Evolutionary conservation across 2,113 vertebrate species (phyloP), one percentile per base, ranked within the genome.

Genomic region (Ammodramus savannarum): DNA sequence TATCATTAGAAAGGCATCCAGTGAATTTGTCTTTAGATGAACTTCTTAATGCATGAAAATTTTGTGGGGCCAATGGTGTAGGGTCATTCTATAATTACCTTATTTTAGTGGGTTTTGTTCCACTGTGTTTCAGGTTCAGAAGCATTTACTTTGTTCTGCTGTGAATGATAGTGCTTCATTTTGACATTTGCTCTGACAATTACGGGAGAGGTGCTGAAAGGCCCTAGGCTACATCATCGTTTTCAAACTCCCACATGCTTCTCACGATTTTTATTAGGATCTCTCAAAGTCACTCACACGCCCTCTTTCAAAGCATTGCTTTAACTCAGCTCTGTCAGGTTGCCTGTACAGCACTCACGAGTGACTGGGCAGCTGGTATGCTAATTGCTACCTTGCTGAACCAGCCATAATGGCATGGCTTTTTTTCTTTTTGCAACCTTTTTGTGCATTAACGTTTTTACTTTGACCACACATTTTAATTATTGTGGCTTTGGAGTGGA

Each of bases 371-470:
- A 75, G 66, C 61, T 1, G 8, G 61, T 61, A 85, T 80, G 80
- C n/a, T 95, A 84, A 87, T 74, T 95, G 73, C 80, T 85, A 23
- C 77, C 62, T 92, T 74, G 17, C 81, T 79, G 87, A 72, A 38
- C n/a, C 54, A 72, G 16, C 76, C 36, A 14, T 36, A 86, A 54
- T 38, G 32, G 43, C 36, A 26, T 36, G 39, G 31, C 21, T 1
- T 7, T 67, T 38, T 38, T 63, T 54, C 27, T 52, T 63, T 79
- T n/a, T 61, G 54, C n/a, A 91, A 6, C 48, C 25, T 90, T 89
- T 86, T 39, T n/a, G 39, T 81, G 13, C 52, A 55, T 58, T 66
- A 10, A 19, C 0, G 0, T 85, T 76, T 89, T 59, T 26, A 78
- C 32, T 52, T 84, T 92, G 59, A 48, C 44, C 22, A 4, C 48